A percentile compares a stretch with the other conserved stretches of the same genome.
Evolutionary conservation across 2,888 invertebrate species (phyloP).

Genomic region (Lasius platythorax): DNA sequence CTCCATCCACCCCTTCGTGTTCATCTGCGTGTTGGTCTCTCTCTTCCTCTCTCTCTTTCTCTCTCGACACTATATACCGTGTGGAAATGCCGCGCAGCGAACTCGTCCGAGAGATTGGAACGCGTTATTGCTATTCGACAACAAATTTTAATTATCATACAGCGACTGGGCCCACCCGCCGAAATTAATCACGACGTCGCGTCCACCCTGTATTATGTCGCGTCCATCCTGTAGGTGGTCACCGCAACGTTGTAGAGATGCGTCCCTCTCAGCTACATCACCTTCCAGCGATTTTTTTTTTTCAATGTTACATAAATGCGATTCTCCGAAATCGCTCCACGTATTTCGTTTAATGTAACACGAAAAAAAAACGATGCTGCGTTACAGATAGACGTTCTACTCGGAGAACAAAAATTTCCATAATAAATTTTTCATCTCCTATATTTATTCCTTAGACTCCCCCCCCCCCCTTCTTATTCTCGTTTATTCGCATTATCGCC

Average conservation of each 20-base stretch:
- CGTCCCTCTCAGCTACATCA: neutral
- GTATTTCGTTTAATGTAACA: neutral
- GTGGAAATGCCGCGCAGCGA: neutral
- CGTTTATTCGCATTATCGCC: constrained; percentile 8
- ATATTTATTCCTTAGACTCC: constrained; percentile 24
- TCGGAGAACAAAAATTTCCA: constrained; percentile 6
- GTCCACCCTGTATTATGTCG: constrained; percentile 14
- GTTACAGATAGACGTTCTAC: neutral
- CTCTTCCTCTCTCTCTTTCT: constrained; percentile 13
- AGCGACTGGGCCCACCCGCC: constrained; percentile 71
- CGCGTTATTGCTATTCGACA: constrained; percentile 77
- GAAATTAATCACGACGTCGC: constrained; percentile 76
- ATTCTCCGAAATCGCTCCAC: neutral
- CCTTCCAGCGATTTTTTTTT: neutral
- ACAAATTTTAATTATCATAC: constrained; percentile 82
- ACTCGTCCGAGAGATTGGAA: constrained; percentile 54
- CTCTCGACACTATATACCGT: neutral
- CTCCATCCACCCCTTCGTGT: constrained; percentile 44
- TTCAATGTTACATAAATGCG: neutral
- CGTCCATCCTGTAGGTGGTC: neutral
- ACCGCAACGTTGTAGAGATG: neutral
- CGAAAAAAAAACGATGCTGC: neutral
- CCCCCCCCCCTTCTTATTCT: neutral
- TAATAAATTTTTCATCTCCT: constrained; percentile 21
- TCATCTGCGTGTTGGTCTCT: neutral